Evolutionary conservation across 2,113 vertebrate species (phyloP).

Genomic region (Hyaena hyaena): DNA sequence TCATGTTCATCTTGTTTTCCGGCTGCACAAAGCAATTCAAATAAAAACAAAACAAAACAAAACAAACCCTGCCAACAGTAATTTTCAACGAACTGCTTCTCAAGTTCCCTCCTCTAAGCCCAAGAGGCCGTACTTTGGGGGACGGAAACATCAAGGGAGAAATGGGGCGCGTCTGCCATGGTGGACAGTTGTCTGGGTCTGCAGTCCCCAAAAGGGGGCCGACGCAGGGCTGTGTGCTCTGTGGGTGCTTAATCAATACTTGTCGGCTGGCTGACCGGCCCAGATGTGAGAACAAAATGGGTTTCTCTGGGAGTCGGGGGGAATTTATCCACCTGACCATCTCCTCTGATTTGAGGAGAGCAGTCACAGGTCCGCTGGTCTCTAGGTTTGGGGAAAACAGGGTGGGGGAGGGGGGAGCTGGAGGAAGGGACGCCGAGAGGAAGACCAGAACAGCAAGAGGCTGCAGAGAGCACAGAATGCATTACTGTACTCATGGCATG

Average conservation of each 20-base stretch:
- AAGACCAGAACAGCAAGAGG: slow-evolving; percentile 42
- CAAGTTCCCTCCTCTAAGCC: background rate
- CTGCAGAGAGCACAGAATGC: slow-evolving; percentile 47
- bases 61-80: background rate
- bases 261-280: background rate
- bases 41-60: background rate
- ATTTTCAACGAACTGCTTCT: slow-evolving; percentile 15
- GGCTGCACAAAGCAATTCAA: slow-evolving; percentile 40
- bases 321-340: slow-evolving; percentile 10
- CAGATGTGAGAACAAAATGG: slow-evolving; percentile 17
- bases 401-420: background rate
- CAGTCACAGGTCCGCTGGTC: background rate
- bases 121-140: background rate
- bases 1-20: background rate
- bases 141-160: background rate
- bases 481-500: slow-evolving; percentile 40
- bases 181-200: slow-evolving; percentile 1
- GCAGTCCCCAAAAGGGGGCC: background rate
- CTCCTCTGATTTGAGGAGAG: background rate
- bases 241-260: slow-evolving; percentile 54
- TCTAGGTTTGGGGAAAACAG: background rate
- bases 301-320: slow-evolving; percentile 1
- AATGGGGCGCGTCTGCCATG: background rate
- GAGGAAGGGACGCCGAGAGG: background rate
- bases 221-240: background rate